Base-by-base conservation (phyloP, 2,888 invertebrate genomes). In the Horisme vitalbata region DNA sequence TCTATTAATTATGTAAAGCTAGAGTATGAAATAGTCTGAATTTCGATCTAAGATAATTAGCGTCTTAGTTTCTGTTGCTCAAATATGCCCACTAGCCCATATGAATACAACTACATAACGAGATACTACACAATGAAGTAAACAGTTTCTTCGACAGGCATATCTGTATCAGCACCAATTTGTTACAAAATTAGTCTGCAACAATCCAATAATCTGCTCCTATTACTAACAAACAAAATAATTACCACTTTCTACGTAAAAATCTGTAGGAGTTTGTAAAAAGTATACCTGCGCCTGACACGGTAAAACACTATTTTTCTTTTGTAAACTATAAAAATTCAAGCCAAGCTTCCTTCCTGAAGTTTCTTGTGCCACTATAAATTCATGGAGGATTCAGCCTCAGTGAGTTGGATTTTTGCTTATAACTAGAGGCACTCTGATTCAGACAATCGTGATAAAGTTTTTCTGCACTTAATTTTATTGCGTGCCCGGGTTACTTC, bases 361-460 rank as follows among this genome's bases (percentile, higher is more conserved):
- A 66, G 68, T 69, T 73, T 61, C 63, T 69, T 65, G 64, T 63
- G 58, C 59, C 59, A 62, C 65, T 68, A 73, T 73, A 73, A 76
- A 75, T 76, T 76, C 65, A 71, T 61, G 60, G 59, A 65, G 52
- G 57, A 61, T 62, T 67, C 65, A 59, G 57, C 47, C 34, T 44
- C 45, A 43, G 35, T 48, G 59, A 45, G 60, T 61, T 18, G 61
- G 64, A 69, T 66, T 72, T 66, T 65, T 61, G 48, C 63, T 64
- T 63, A 65, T 59, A 63, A 53, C 60, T 52, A 39, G 43, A 39
- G 53, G 28, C 41, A 15, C 51, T 45, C n/a, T 44, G 34, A 38
- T 47, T 52, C 49, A 48, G 59, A 52, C 59, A 66, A 62, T 65
- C 58, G 60, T 59, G 60, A 65, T 65, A 65, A 67, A 71, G 59